Base-by-base conservation (phyloP, 2,888 invertebrate species). In the Zootermopsis nevadensis region DNA sequence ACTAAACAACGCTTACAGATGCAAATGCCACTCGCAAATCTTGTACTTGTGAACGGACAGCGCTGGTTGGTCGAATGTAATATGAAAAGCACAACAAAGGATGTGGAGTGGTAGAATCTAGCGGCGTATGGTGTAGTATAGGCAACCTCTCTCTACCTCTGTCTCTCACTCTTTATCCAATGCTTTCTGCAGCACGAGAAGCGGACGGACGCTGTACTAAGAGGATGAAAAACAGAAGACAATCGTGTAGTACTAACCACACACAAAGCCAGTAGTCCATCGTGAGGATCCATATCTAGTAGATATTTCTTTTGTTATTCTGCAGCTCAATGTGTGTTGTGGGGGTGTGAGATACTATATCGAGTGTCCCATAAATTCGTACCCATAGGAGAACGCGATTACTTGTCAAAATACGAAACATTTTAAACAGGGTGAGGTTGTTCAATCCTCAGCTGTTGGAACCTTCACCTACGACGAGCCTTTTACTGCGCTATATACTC, bases 21-120 rank as follows among this genome's bases (percentile, higher is more conserved):
- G 69, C 69, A 69, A 69, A 69, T 69, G 69, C 33, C 31, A 69
- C 31, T 69, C 69, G 19, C 69, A 69, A 24, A 69, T 69, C 69
- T 69, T 33, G n/a, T 7, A 27, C 33, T 10, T 22, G 31, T 15
- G 33, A 33, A 69, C 24, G 33, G 69, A 60, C 27, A 19, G 60
- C 60, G 60, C 12, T 60, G 60, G 27, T 60, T 60, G 3, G 60
- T 60, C 60, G n/a, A 27, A 42, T 22, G 24, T 27, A 27, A 66
- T 66, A n/a, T 27, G 30, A 66, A n/a, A 69, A 69, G 69, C 69
- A 22, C 69, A 69, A 69, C 69, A 69, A 33, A 69, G 60, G 27
- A 6, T 0, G 27, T 27, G n/a, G n/a, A 27, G 12, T 60, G 60
- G 12, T n/a, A 4, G 27, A 27, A n/a, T 60, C 24, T 60, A n/a